A percentile compares a stretch with the other conserved stretches of the same genome.
Conservation (phyloP, 2,888 invertebrate species). For the Conistra vaccinii region DNA sequence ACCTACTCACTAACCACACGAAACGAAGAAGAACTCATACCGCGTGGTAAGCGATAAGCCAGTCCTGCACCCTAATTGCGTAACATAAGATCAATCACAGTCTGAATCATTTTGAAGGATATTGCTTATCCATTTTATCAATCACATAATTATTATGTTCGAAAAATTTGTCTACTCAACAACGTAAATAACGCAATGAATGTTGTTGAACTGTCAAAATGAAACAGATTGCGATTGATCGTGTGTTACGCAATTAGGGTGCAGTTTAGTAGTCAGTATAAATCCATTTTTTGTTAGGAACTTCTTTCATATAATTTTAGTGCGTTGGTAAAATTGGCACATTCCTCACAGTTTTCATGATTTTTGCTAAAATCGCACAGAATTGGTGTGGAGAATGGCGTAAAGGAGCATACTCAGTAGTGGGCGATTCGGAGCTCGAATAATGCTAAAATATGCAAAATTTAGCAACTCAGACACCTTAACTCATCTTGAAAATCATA, state of each 20-base stretch:
- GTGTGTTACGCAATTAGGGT: no score
- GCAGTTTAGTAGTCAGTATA: background rate
- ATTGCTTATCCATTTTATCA: no score
- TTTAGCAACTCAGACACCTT: background rate
- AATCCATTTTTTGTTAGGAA: background rate
- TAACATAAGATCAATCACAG: no score
- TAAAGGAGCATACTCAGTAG: background rate
- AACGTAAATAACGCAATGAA: no score
- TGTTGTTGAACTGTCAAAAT: no score
- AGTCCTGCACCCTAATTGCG: background rate
- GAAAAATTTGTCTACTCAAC: no score
- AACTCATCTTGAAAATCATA: conserved; percentile 11
- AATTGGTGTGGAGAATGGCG: background rate
- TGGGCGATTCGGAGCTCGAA: background rate
- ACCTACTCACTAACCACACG: no score
- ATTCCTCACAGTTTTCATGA: background rate
- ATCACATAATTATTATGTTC: no score
- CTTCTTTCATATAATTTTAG: background rate
- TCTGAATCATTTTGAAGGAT: no score
- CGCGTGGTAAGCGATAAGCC: background rate
- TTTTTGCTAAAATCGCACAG: background rate
- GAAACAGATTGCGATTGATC: no score
- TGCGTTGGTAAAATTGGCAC: background rate
- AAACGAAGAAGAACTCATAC: no score
- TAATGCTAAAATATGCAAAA: background rate